Evolutionary conservation across 2,797 vertebrate species (phyloP).

Genomic region (Potorous gilbertii): DNA sequence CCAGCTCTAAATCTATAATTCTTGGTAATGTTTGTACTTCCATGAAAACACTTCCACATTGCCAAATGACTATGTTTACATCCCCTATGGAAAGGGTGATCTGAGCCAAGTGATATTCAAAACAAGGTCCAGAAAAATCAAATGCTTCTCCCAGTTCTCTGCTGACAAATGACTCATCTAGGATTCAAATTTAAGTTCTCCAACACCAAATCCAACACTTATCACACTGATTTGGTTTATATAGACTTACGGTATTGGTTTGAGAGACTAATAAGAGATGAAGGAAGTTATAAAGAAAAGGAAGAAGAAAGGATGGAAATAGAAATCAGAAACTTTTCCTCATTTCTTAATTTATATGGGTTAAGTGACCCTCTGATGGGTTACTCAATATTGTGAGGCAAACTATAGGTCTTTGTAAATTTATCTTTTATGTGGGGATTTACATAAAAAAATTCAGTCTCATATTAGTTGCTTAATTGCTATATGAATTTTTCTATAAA

Average conservation of each 20-base stretch:
- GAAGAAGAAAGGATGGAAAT: slow-evolving; percentile 9
- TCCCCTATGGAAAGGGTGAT: neutral
- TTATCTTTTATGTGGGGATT: slow-evolving; percentile 56
- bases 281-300: neutral
- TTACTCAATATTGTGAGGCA: slow-evolving; percentile 36
- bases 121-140: neutral
- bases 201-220: neutral
- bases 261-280: neutral
- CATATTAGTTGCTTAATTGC: slow-evolving; percentile 63
- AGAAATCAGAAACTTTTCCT: neutral
- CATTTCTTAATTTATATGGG: neutral
- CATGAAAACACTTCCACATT: neutral
- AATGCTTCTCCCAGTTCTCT: neutral
- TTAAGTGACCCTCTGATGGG: slow-evolving; percentile 34
- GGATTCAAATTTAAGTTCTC: neutral
- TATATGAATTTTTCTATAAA: slow-evolving; percentile 41
- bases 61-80: neutral
- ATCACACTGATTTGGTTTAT: neutral
- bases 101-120: neutral
- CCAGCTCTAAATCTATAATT: neutral
- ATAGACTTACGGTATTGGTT: neutral
- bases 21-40: neutral
- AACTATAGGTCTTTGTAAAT: slow-evolving; percentile 58
- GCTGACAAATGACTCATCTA: neutral
- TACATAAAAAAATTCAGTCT: slow-evolving; percentile 43